Evolutionary conservation across 1,140 invertebrate genomes (phyloP).

Genomic region (Anastatus disparis): DNA sequence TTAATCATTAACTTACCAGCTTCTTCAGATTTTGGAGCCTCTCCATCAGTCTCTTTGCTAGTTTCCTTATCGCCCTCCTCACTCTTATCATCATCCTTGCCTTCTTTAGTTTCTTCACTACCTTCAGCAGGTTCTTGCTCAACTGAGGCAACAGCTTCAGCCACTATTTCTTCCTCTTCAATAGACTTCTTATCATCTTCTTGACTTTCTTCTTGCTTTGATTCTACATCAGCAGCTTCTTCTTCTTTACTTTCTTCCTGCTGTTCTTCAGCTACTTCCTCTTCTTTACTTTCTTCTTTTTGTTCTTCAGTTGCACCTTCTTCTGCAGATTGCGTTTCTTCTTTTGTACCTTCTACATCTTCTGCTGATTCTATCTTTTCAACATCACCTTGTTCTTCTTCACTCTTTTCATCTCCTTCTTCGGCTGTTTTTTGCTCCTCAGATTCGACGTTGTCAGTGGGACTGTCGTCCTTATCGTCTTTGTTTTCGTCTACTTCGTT

Average conservation of each 20-base stretch:
- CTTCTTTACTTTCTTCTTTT: conserved; percentile 15
- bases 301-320: not conserved
- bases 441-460: conserved; percentile 38
- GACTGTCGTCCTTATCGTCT: conserved; percentile 30
- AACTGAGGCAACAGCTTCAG: conserved; percentile 7
- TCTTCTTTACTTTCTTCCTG: conserved; percentile 6
- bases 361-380: conserved; percentile 38
- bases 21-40: conserved; percentile 59
- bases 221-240: too few species aligned
- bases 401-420: conserved; percentile 51
- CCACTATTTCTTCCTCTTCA: conserved; percentile 25
- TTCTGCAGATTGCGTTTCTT: conserved; percentile 12
- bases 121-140: conserved; percentile 16
- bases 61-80: conserved; percentile 34
- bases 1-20: conserved; percentile 21
- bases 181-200: conserved; percentile 36
- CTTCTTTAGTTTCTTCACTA: conserved; percentile 32
- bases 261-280: too few species aligned
- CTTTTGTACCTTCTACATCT: conserved; percentile 31
- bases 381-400: conserved; percentile 44
- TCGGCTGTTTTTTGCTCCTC: conserved; percentile 48
- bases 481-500: conserved; percentile 32
- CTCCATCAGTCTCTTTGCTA: conserved; percentile 38
- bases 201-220: not conserved
- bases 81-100: conserved; percentile 27